phyloP scores from a whole-genome alignment of 2,888 invertebrate species.

The Heteromyza rotundicornis region DNA sequence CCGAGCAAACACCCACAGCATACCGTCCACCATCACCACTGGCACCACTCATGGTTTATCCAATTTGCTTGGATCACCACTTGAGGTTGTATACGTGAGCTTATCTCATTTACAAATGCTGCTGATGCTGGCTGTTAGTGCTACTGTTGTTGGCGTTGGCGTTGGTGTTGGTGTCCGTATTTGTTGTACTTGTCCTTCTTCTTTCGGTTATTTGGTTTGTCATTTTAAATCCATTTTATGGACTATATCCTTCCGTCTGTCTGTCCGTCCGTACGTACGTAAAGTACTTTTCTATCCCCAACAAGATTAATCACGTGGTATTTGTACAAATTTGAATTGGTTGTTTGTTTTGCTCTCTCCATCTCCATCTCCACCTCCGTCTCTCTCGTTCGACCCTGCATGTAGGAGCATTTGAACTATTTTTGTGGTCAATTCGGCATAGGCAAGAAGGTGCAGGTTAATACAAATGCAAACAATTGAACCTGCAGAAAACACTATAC shows the following conservation, averaged over 20 bases:
- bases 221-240: slow-evolving; percentile 3
- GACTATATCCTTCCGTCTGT: too few relatives aligned
- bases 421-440: neutral
- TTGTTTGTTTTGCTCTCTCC: slow-evolving; percentile 10
- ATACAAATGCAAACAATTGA: neutral
- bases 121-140: neutral
- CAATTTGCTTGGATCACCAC: neutral
- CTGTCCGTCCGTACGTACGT: too few relatives aligned
- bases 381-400: too few relatives aligned
- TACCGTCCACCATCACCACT: neutral
- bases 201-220: neutral
- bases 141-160: neutral
- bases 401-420: neutral
- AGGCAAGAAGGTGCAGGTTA: neutral
- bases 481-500: too few relatives aligned
- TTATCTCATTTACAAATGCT: too few relatives aligned
- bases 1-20: too few relatives aligned
- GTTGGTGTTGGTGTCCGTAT: neutral
- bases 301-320: slow-evolving; percentile 48
- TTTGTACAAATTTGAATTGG: slow-evolving; percentile 46
- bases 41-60: neutral
- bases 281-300: neutral
- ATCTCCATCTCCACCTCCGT: neutral
- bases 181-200: neutral
- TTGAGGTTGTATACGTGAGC: too few relatives aligned